Percentiles rank a stretch among this genome's conserved stretches.
Evolutionary conservation across 2,113 vertebrate species (phyloP).

Genomic region (Nesospiza acunhae): DNA sequence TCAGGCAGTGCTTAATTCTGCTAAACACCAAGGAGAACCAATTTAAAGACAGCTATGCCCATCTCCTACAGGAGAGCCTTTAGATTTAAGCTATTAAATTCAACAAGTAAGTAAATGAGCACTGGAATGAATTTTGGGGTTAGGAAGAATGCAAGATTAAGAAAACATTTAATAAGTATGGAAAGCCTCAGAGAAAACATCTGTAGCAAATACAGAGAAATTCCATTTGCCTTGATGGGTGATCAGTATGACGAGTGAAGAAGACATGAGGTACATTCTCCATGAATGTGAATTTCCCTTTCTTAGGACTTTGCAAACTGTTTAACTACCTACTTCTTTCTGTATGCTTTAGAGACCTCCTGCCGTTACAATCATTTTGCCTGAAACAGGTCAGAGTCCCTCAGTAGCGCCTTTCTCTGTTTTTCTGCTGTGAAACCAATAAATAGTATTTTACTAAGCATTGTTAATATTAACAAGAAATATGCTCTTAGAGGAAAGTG

Average conservation of each 20-base stretch:
- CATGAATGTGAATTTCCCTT: background rate
- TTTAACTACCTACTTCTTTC: background rate
- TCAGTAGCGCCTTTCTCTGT: background rate
- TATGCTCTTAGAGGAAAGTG: background rate
- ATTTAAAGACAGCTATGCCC: background rate
- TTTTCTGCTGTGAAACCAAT: background rate
- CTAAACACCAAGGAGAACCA: background rate
- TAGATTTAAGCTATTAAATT: background rate
- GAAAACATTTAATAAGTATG: background rate
- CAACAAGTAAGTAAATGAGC: background rate
- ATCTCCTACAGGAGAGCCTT: background rate
- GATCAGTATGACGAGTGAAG: background rate
- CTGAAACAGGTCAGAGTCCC: background rate
- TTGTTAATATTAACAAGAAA: background rate
- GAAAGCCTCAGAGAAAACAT: background rate
- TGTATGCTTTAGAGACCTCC: background rate
- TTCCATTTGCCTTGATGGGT: background rate
- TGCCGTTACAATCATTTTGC: rapidly evolving
- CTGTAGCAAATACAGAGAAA: background rate
- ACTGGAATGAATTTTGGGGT: background rate
- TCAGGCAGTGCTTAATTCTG: background rate
- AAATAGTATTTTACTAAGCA: background rate
- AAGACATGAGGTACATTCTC: background rate
- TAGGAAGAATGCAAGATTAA: background rate
- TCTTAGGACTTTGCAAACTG: background rate